Base-by-base conservation (phyloP, 2,113 vertebrate genomes). In the Synchiropus splendidus region DNA sequence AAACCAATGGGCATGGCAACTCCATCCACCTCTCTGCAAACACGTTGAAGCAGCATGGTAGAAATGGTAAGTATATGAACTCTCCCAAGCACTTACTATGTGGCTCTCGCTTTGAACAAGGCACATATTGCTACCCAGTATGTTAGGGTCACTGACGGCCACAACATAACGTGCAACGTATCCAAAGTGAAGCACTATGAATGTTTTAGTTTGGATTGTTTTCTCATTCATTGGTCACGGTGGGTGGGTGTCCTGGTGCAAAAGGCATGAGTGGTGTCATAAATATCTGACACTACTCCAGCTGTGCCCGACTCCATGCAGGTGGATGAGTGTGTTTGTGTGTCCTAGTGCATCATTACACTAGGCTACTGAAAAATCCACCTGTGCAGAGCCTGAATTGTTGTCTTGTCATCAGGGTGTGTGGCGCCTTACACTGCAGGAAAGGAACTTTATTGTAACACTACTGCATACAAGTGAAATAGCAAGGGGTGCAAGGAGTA, bases 1-100 rank as follows among this genome's bases (percentile, higher is more conserved):
- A 97, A 79, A 89, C 82, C 2, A 78, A 80, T 45, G 89, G 83
- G 49, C 89, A 92, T 1, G 92, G 92, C 27, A 97, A 90, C 12
- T 79, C 89, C 18, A 93, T 98, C 58, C 92, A 91, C 70, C 87
- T 99, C 16, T 98, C 95, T 1, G 94, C 92, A 12, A 98, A 90
- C 64, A 99, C 95, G 6, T 77, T 99, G 41, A 96, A 93, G 59
- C 93, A 97, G 58, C 92, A 99, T 14, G 93, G 93, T 16, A 86
- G 90, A 37, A 98, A 98, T 0, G 95, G 95, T 97, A 78, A 67
- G 86, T 21, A 3, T 6, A 14, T 18, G 5, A 5, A 42, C 4
- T 15, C 10, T 34, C 37, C n/a, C n/a, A n/a, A n/a, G n/a, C n/a
- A n/a, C n/a, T n/a, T n/a, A 12, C 27, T 14, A 8, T 9, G 21